Conservation (phyloP, 2,888 invertebrate genomes). For the Macrosoma leucophasiata region DNA sequence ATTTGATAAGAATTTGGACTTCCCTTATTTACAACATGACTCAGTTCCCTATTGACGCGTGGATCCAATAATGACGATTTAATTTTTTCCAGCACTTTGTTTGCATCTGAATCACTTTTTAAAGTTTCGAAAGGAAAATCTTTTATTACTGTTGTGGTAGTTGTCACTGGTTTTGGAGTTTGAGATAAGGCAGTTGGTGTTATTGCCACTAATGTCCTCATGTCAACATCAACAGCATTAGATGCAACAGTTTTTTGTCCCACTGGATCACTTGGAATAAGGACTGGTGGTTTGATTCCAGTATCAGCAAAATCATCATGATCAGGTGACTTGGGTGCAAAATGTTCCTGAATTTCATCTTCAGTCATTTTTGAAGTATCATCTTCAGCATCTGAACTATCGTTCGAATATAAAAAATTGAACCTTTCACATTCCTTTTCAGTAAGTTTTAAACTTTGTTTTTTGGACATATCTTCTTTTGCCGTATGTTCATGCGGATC, state of each 20-base stretch:
- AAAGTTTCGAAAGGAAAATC: too few relatives aligned
- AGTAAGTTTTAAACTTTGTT: slow-evolving; percentile 61
- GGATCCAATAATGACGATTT: slow-evolving; percentile 38
- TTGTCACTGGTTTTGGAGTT: too few relatives aligned
- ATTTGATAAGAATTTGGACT: slow-evolving; percentile 30
- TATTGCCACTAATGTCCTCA: slow-evolving; percentile 40
- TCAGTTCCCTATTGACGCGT: slow-evolving; percentile 43
- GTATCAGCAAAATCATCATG: slow-evolving; percentile 36
- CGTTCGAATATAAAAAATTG: slow-evolving; percentile 47
- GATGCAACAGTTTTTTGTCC: slow-evolving; percentile 31
- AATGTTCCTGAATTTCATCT: slow-evolving; percentile 42
- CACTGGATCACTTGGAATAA: slow-evolving; percentile 59
- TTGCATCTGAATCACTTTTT: too few relatives aligned
- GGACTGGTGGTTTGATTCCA: slow-evolving; percentile 42
- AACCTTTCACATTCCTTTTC: slow-evolving; percentile 69
- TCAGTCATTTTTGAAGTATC: slow-evolving; percentile 27
- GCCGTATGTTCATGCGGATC: slow-evolving; percentile 18
- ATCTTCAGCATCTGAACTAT: slow-evolving; percentile 48
- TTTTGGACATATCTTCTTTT: slow-evolving; percentile 43
- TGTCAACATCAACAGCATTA: slow-evolving; percentile 49
- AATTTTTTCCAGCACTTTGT: too few relatives aligned
- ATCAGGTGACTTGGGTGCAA: slow-evolving; percentile 63
- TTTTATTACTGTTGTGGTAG: too few relatives aligned
- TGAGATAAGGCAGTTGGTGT: too few relatives aligned
- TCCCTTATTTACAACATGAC: slow-evolving; percentile 25